Percentiles rank a stretch among this genome's conserved stretches.
Evolutionary conservation across 2,888 invertebrate genomes (phyloP).

Genomic region (Dryocosmus kuriphilus): DNA sequence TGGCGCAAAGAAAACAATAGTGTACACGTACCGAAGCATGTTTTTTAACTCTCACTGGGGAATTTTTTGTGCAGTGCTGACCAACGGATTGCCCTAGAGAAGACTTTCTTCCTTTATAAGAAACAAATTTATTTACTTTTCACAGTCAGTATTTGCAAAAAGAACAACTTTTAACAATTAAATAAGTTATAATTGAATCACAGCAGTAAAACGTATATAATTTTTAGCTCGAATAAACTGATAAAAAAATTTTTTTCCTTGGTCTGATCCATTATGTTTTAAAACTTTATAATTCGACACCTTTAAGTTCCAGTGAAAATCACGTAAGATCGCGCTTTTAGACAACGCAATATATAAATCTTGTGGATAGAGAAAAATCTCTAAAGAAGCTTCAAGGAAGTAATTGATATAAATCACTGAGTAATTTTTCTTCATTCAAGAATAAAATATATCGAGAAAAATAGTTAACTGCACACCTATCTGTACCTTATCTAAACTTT

Average conservation of each 20-base stretch:
- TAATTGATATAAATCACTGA: slow-evolving; percentile 30
- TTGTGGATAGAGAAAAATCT: background rate
- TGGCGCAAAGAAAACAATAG: background rate
- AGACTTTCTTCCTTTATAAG: background rate
- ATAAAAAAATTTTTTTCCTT: background rate
- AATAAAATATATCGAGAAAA: background rate
- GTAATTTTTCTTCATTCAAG: slow-evolving; percentile 8
- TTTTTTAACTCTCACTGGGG: background rate
- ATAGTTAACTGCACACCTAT: background rate
- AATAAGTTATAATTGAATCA: no score
- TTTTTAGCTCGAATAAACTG: background rate
- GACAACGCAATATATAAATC: background rate
- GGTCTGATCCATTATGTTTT: background rate
- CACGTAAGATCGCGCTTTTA: background rate
- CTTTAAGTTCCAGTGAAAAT: background rate
- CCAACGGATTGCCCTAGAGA: background rate
- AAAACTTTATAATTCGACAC: background rate
- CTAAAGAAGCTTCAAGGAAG: slow-evolving; percentile 8
- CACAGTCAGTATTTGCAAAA: no score
- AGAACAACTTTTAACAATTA: no score
- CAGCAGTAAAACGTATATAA: background rate
- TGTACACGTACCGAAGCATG: background rate
- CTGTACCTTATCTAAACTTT: no score
- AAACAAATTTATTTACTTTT: no score
- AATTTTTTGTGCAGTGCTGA: background rate